Conservation (phyloP, 2,113 vertebrate genomes). For the Brienomyrus longianalis region DNA sequence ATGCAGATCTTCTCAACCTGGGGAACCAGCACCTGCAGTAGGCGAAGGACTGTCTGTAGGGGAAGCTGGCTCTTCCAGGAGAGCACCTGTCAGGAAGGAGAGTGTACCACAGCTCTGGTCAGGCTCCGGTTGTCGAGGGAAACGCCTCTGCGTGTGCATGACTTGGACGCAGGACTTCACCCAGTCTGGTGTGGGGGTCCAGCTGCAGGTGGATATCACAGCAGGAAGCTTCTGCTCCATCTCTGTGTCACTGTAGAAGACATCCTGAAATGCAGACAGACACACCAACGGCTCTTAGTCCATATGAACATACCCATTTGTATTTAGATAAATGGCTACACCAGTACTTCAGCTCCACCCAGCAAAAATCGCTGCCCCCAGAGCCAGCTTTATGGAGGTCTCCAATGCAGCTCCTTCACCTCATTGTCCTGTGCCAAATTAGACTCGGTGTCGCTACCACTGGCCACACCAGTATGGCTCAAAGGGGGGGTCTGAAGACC, state of each 20-base stretch:
- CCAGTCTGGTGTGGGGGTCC: slow-evolving; percentile 87
- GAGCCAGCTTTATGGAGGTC: not conserved
- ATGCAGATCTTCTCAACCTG: slow-evolving; percentile 99
- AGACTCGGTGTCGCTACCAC: slow-evolving; percentile 63
- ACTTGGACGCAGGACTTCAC: slow-evolving; percentile 53
- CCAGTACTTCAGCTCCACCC: not conserved
- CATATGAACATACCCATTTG: not conserved
- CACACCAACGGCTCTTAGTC: not conserved
- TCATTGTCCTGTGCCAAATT: slow-evolving; percentile 63
- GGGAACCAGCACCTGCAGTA: slow-evolving; percentile 90
- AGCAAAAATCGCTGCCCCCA: not conserved
- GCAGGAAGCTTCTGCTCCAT: slow-evolving; percentile 74
- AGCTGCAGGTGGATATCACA: slow-evolving; percentile 66
- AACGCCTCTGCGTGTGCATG: not conserved
- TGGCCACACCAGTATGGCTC: slow-evolving; percentile 45
- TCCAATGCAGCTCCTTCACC: slow-evolving; percentile 38
- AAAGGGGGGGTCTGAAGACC: not conserved
- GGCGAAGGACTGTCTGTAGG: slow-evolving; percentile 92
- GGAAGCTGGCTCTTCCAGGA: slow-evolving; percentile 96
- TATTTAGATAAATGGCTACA: not conserved
- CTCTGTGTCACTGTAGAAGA: slow-evolving; percentile 66
- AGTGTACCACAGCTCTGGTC: slow-evolving; percentile 58
- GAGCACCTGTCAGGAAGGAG: slow-evolving; percentile 60
- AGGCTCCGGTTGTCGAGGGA: not conserved
- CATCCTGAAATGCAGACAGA: slow-evolving; percentile 58